phyloP scores from a whole-genome alignment of 1,140 invertebrate genomes.

The Melanaphis sacchari region DNA sequence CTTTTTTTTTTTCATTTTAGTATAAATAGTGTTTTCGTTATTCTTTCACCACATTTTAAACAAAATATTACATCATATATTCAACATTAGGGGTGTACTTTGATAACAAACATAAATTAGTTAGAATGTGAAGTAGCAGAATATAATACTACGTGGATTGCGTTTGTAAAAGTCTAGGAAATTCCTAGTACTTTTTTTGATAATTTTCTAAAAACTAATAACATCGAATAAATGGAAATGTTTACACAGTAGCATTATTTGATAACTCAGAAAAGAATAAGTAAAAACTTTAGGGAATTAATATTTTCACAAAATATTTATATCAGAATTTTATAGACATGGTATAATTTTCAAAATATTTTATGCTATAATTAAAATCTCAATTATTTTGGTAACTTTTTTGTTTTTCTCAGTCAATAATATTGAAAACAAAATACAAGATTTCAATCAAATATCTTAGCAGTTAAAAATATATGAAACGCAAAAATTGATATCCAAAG shows the following conservation, averaged over 20 bases:
- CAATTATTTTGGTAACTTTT: not conserved
- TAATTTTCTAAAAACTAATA: not conserved
- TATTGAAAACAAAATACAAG: not conserved
- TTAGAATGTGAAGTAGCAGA: not conserved
- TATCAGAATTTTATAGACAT: too few relatives aligned
- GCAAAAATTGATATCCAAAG: too few relatives aligned
- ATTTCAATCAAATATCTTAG: not conserved
- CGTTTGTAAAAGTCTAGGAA: not conserved
- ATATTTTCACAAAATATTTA: too few relatives aligned
- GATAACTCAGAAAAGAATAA: not conserved
- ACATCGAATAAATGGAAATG: not conserved
- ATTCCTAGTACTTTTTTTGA: not conserved
- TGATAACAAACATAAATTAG: not conserved
- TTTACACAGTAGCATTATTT: not conserved
- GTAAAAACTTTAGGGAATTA: not conserved
- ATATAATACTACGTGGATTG: not conserved
- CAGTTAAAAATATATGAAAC: too few relatives aligned
- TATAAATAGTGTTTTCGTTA: not conserved
- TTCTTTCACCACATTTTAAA: not conserved
- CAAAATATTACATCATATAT: not conserved
- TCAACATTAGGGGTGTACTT: not conserved
- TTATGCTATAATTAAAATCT: too few relatives aligned
- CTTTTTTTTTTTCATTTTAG: not conserved
- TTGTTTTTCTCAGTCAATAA: not conserved
- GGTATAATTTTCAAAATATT: too few relatives aligned